Evolutionary conservation across 2,113 vertebrate species (phyloP).

Genomic region (Corythornis madagascariensis): DNA sequence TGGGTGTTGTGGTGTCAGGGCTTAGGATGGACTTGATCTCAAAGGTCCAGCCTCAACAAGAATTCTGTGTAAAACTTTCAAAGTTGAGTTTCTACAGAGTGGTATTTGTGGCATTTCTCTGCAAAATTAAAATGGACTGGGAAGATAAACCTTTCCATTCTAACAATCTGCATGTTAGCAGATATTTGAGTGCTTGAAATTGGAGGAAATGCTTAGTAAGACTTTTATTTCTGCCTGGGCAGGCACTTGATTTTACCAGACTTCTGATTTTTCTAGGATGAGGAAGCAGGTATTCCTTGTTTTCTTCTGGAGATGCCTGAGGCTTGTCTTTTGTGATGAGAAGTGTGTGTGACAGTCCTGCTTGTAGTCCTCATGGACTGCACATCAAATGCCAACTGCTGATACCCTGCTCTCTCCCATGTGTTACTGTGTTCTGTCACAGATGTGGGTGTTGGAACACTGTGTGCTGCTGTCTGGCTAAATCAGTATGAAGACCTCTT

Average conservation of each 20-base stretch:
- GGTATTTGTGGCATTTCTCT: background rate
- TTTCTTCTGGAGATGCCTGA: background rate
- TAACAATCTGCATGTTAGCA: background rate
- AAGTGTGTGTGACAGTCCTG: background rate
- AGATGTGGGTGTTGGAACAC: background rate
- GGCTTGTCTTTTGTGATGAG: background rate
- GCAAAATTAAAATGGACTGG: background rate
- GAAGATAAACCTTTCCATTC: background rate
- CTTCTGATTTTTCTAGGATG: background rate
- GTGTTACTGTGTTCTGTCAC: background rate
- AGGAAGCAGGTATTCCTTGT: background rate
- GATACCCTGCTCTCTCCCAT: rapidly evolving
- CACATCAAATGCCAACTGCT: background rate
- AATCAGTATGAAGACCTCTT: background rate
- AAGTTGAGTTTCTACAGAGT: background rate
- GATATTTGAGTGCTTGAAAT: background rate
- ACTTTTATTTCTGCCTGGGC: background rate
- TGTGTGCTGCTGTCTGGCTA: background rate
- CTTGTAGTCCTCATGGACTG: background rate
- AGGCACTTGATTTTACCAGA: background rate
- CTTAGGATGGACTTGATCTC: too few relatives aligned
- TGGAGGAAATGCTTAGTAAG: background rate
- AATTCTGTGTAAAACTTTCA: background rate
- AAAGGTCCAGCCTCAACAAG: too few relatives aligned
- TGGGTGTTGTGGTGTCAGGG: too few relatives aligned